These are phyloP conservation scores for Rhagonycha fulva DNA, from an alignment of 2,888 invertebrate species.

Conservation along the genomic window DNA sequence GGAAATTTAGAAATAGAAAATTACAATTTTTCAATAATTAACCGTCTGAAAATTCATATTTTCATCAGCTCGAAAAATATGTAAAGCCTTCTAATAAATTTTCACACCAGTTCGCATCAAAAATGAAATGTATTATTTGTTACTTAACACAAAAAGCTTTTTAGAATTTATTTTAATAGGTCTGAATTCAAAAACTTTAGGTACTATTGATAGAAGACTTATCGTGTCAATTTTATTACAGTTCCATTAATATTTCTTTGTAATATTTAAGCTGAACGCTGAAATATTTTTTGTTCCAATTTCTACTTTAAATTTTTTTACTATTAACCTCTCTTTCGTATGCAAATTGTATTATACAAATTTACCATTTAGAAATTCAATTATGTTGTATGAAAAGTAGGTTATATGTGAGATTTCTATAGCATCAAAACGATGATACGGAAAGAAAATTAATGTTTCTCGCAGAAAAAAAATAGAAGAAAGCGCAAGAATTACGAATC, in stretches of 20 bases:
- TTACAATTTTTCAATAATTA: background rate
- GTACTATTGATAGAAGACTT: background rate
- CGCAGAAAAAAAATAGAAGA: background rate
- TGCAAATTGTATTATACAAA: background rate
- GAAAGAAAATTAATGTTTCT: background rate
- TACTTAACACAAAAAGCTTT: background rate
- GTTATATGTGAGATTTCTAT: background rate
- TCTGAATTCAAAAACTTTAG: background rate
- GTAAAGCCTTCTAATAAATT: background rate
- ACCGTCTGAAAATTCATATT: background rate
- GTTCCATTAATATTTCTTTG: background rate
- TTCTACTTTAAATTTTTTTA: background rate
- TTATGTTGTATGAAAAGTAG: background rate
- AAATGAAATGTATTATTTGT: background rate
- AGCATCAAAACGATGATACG: background rate
- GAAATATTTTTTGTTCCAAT: background rate
- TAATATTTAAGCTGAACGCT: background rate
- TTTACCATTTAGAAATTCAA: background rate
- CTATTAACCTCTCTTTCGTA: background rate
- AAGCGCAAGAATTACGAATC: background rate
- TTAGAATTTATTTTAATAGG: background rate
- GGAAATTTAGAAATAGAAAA: background rate
- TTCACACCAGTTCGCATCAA: background rate
- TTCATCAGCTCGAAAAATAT: background rate
- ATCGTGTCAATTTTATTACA: background rate